Base-by-base conservation (phyloP, 2,113 vertebrate species). In the Hippoglossus stenolepis region DNA sequence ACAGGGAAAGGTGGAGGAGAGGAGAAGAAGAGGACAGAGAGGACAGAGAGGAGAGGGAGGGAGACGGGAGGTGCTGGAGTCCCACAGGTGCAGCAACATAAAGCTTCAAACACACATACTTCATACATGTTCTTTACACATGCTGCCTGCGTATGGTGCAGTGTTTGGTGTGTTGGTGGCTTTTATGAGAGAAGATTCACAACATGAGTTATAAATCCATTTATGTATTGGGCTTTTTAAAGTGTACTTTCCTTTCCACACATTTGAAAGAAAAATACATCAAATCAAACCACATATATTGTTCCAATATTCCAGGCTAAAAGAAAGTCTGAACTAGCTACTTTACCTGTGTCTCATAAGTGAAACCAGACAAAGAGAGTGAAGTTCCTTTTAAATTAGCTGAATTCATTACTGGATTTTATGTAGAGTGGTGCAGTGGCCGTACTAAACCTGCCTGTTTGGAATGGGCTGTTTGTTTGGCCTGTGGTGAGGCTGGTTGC, bases 11-110 rank as follows among this genome's bases (percentile, higher is more conserved):
- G 28, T 31, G 6, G 28, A 31, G 28, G 28, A 7, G 28, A 31
- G 28, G 28, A 31, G 28, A 31, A 31, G 28, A 31, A 5, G 28
- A 31, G 28, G 28, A 31, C 28, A 31, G 28, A 31, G 28, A 7
- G 28, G 28, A 31, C 28, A 31, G 28, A 31, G 28, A 7, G 51
- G 47, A 65, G 18, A 74, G 18, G 40, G 20, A 45, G 40, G 43
- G 21, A 72, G 70, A 26, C 18, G n/a, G 15, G 10, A 24, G 65
- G 61, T 20, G 17, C 11, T 2, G 11, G 20, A 75, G 58, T 75
- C 85, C 80, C 77, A 68, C 21, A 64, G 64, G 65, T 80, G 65
- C 43, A 64, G 49, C 15, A 47, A 63, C 20, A 17, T 51, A 69
- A 63, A 70, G 40, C 40, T 68, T 31, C 31, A 31, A 7, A 31